Evolutionary conservation across 2,113 vertebrate genomes (phyloP), one percentile per base, ranked within the genome.

Genomic region (Psilopsiagon aurifrons): DNA sequence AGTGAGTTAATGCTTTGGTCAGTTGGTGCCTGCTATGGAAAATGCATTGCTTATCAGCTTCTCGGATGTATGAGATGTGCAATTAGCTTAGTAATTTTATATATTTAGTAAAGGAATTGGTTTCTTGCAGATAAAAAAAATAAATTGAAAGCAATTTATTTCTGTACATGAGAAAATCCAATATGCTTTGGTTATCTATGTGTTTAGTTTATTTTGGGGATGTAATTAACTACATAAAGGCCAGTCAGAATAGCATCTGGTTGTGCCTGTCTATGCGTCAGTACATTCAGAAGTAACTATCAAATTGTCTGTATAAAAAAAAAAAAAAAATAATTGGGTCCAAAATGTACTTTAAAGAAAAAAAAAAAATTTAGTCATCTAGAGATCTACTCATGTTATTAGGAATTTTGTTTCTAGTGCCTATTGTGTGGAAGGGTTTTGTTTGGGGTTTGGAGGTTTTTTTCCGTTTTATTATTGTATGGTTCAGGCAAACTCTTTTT

Each of bases 111-210:
- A 90, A 86, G 68, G 51, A 91, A 54, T 82, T 37, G n/a, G 18
- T 95, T 90, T 75, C 47, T 77, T 96, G 16, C 46, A 86, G 20
- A 83, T 88, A 47, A 94, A 94, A n/a, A 92, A 80, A 80, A 86
- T 27, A 55, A 80, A 79, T 14, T 88, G 13, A 88, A 95, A 90
- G 9, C 33, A 76, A 74, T 86, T 92, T 78, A 18, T 79, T 81
- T 94, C 95, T 17, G 59, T 71, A 75, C 33, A 70, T 84, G 41
- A 62, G n/a, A 57, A 75, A 70, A 80, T 89, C 44, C 39, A 84
- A 31, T 77, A 44, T 35, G n/a, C 39, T 94, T 90, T 94, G 29
- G 33, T 24, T 90, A 76, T 92, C 44, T 88, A 1, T 67, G 44
- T 90, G 14, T 57, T 96, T 85, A 44, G 20, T 88, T 93, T 66